Evolutionary conservation across 2,113 vertebrate species (phyloP).

Genomic region (Oophaga pumilio): DNA sequence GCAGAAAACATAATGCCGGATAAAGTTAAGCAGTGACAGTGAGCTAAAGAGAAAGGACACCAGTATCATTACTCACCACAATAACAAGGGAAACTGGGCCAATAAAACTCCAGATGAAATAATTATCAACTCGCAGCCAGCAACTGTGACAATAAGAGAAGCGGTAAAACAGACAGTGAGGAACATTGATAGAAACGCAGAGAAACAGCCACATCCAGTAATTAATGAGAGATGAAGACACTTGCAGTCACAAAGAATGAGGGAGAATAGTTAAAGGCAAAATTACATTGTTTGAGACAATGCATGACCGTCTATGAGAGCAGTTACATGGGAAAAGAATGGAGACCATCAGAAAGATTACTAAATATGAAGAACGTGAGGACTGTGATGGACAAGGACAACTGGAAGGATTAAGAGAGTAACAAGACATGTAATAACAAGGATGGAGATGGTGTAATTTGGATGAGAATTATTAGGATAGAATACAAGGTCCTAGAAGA

Average conservation of each 20-base stretch:
- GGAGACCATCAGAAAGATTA: neutral
- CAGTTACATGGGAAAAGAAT: neutral
- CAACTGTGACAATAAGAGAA: slow-evolving; percentile 72
- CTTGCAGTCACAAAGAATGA: neutral
- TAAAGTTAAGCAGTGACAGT: slow-evolving; percentile 5
- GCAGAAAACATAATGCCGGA: neutral
- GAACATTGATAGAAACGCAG: neutral
- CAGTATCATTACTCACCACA: slow-evolving; percentile 77
- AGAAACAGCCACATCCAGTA: slow-evolving; percentile 32
- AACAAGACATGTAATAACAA: neutral
- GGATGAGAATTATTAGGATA: neutral
- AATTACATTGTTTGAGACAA: neutral
- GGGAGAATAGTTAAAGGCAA: neutral
- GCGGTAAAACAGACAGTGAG: neutral
- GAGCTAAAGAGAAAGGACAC: neutral
- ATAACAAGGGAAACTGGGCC: slow-evolving; percentile 91
- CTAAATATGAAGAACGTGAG: neutral
- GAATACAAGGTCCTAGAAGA: neutral
- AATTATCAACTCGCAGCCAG: slow-evolving; percentile 92
- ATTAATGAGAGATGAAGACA: slow-evolving; percentile 26
- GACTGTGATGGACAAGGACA: neutral
- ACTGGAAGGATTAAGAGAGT: neutral
- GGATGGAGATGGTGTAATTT: neutral
- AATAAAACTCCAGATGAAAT: slow-evolving; percentile 96
- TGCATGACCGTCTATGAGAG: neutral